These are phyloP conservation scores for Sinocyclocheilus grahami DNA, from an alignment of 2,113 vertebrate genomes.

Conservation along the genomic window DNA sequence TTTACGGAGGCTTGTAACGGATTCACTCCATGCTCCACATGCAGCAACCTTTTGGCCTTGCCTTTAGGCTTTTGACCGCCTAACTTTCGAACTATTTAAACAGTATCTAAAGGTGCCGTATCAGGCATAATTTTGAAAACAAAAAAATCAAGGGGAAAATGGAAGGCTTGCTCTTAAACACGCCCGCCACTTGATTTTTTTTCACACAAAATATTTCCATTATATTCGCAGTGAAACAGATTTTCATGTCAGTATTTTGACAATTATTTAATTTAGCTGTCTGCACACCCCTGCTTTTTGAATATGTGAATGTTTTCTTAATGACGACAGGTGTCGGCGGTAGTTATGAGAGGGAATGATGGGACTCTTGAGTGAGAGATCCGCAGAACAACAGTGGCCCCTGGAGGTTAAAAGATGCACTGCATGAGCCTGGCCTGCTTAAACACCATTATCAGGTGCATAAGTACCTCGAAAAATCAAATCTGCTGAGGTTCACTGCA, in stretches of 20 bases:
- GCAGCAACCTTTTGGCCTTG: conserved; percentile 37
- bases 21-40: conserved; percentile 40
- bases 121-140: conserved; percentile 19
- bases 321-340: conserved; percentile 53
- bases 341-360: conserved; percentile 25
- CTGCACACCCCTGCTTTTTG: conserved; percentile 31
- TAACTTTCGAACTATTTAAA: conserved; percentile 28
- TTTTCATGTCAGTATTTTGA: conserved; percentile 40
- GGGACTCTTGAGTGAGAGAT: neutral
- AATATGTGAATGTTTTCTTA: conserved; percentile 44
- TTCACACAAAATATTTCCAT: conserved; percentile 15
- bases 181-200: neutral
- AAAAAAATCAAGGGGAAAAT: conserved; percentile 31
- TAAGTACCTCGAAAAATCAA: neutral
- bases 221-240: conserved; percentile 40
- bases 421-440: neutral
- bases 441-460: neutral
- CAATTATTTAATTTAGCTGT: conserved; percentile 51
- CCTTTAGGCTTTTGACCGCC: conserved; percentile 38
- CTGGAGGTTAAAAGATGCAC: conserved; percentile 57
- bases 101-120: conserved; percentile 1
- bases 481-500: conserved; percentile 3
- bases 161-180: conserved; percentile 2
- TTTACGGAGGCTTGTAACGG: conserved; percentile 11
- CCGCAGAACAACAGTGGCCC: conserved; percentile 68